phyloP scores from a whole-genome alignment of 2,888 invertebrate species.

The Pollenia labialis region DNA sequence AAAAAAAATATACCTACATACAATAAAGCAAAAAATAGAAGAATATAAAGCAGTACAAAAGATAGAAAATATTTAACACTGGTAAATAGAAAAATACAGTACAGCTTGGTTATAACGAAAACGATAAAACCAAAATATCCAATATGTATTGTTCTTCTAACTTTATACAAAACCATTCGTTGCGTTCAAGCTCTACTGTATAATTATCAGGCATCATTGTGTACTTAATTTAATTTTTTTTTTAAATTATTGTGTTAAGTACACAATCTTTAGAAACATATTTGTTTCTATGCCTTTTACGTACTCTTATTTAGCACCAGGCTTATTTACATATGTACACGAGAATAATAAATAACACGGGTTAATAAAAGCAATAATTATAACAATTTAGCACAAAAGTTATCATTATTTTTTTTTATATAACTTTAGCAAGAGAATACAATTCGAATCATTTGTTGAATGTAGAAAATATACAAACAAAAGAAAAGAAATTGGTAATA shows the following conservation, averaged over 20 bases:
- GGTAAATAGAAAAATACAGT: conserved; percentile 12
- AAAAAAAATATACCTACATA: too few relatives aligned
- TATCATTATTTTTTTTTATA: too few relatives aligned
- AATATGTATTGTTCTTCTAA: conserved; percentile 9
- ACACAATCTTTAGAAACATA: too few relatives aligned
- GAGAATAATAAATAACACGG: too few relatives aligned
- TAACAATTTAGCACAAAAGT: neutral
- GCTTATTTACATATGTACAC: too few relatives aligned
- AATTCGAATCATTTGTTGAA: conserved; percentile 9
- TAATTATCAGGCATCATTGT: neutral
- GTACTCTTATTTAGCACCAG: too few relatives aligned
- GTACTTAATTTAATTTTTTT: too few relatives aligned
- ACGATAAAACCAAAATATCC: neutral
- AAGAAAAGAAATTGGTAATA: neutral
- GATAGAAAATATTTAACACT: neutral
- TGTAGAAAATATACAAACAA: neutral
- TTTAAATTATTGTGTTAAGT: too few relatives aligned
- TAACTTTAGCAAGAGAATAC: neutral
- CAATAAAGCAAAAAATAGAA: too few relatives aligned
- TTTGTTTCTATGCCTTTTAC: too few relatives aligned
- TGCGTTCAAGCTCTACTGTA: conserved; percentile 17
- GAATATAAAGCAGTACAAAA: neutral
- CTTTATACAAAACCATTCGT: conserved; percentile 5
- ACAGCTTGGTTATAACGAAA: conserved; percentile 14
- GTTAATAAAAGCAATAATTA: neutral